phyloP scores from a whole-genome alignment of 2,113 vertebrate genomes.

The Atlantisia rogersi region DNA sequence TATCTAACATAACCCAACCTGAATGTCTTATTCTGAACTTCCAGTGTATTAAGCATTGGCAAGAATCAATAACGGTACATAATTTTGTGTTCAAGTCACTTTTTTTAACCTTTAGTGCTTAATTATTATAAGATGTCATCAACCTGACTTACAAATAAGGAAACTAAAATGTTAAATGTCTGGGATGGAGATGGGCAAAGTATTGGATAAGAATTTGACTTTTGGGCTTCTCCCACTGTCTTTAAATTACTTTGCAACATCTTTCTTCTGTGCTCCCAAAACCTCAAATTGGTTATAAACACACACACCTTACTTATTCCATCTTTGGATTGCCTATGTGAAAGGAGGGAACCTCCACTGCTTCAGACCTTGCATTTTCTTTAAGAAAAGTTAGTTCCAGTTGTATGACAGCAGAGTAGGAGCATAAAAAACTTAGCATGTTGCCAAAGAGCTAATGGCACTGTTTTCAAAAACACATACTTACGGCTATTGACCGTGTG shows the following conservation, averaged over 20 bases:
- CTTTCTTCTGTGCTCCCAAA: background rate
- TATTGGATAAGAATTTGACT: background rate
- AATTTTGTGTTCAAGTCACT: background rate
- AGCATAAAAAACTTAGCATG: background rate
- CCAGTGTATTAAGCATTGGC: background rate
- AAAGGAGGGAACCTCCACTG: background rate
- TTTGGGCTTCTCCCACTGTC: background rate
- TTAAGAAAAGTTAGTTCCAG: background rate
- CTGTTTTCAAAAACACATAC: slow-evolving; percentile 41
- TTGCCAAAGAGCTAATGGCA: background rate
- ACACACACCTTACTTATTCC: background rate
- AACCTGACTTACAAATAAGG: background rate
- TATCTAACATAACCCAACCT: background rate
- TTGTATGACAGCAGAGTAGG: background rate
- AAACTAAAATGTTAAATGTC: background rate
- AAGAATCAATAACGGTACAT: background rate
- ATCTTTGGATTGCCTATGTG: background rate
- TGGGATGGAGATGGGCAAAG: background rate
- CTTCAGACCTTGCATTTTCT: background rate
- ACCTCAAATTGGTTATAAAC: background rate
- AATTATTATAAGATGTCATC: background rate
- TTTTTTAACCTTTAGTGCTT: background rate
- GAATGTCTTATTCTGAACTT: background rate
- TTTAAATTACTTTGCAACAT: background rate
- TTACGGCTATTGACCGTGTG: slow-evolving; percentile 92